These are phyloP conservation scores for Bombus superbus DNA, from an alignment of 1,140 invertebrate genomes.

Conservation along the genomic window DNA sequence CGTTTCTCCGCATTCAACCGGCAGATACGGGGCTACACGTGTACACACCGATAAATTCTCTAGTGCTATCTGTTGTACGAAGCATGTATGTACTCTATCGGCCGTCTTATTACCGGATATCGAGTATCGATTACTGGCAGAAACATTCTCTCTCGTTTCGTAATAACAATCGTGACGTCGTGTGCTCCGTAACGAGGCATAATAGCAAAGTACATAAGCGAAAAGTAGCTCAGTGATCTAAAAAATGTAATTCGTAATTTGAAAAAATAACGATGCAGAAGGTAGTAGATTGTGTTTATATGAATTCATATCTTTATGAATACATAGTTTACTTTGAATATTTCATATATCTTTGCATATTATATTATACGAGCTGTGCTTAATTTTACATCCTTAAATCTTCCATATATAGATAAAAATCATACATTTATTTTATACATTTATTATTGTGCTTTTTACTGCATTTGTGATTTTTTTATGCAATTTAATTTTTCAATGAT, in stretches of 20 bases:
- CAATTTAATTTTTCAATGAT: no score
- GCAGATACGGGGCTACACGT: slow-evolving; percentile 57
- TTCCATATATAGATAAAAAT: no score
- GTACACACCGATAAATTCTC: slow-evolving; percentile 48
- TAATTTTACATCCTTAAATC: no score
- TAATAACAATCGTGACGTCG: slow-evolving; percentile 36
- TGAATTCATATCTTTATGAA: no score
- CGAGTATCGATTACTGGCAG: slow-evolving; percentile 41
- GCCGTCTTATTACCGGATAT: slow-evolving; percentile 53
- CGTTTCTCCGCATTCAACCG: slow-evolving; percentile 63
- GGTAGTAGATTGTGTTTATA: no score
- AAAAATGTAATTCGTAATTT: background rate
- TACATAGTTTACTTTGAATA: no score
- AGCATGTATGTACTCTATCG: slow-evolving; percentile 12
- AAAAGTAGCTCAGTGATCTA: background rate
- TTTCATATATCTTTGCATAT: no score
- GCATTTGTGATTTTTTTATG: no score
- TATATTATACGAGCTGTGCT: no score
- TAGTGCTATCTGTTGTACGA: slow-evolving; percentile 14
- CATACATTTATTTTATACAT: no score
- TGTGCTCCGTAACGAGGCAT: slow-evolving; percentile 2
- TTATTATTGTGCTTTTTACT: no score
- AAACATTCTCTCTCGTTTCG: slow-evolving; percentile 52
- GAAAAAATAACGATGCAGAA: no score
- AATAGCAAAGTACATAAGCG: background rate